Evolutionary conservation across 2,888 invertebrate genomes (phyloP).

Genomic region (Bombylius major): DNA sequence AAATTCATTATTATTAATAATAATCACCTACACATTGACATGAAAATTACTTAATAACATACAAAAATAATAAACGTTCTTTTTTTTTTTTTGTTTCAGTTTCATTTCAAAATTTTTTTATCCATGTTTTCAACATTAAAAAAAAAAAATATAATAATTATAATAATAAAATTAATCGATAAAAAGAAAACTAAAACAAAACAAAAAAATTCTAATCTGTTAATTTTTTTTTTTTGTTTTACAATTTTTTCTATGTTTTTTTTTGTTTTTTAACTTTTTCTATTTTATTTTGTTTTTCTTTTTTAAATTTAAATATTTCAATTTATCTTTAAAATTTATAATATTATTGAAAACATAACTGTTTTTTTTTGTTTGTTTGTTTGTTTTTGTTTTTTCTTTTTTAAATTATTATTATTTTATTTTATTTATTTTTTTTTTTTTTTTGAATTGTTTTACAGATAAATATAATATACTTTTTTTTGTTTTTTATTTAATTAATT

Average conservation of each 20-base stretch:
- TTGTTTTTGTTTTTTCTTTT: slow-evolving; percentile 2
- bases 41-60: neutral
- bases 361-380: slow-evolving; percentile 1
- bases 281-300: neutral
- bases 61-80: neutral
- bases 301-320: too few species aligned
- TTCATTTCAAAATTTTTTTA: neutral
- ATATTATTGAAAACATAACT: neutral
- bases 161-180: neutral
- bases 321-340: neutral
- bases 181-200: neutral
- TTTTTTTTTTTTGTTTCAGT: neutral
- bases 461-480: neutral
- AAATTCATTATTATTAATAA: slow-evolving; percentile 3
- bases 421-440: neutral
- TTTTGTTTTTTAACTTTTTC: slow-evolving; percentile 8
- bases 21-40: slow-evolving; percentile 11
- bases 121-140: too few species aligned
- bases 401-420: too few species aligned
- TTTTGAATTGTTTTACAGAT: neutral
- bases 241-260: slow-evolving; percentile 6
- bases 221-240: neutral
- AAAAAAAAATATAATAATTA: too few species aligned
- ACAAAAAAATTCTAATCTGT: neutral
- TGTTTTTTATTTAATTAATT: neutral